phyloP scores from a whole-genome alignment of 2,113 vertebrate species.

The Rhipidura dahli region DNA sequence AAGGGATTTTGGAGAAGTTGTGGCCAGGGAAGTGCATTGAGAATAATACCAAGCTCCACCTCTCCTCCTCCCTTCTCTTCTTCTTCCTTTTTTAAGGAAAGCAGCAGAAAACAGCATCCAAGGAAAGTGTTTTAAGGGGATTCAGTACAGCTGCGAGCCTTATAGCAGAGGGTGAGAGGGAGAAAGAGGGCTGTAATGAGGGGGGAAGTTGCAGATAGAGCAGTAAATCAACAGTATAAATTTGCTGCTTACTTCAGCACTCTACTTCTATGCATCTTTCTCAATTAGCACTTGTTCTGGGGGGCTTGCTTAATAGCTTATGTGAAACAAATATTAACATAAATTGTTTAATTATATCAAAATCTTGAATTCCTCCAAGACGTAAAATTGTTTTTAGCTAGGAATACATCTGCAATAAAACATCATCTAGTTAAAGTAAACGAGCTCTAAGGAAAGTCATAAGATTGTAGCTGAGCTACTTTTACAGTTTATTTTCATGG shows the following conservation, averaged over 20 bases:
- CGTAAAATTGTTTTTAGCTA: slow-evolving; percentile 67
- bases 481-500: slow-evolving; percentile 81
- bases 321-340: slow-evolving; percentile 79
- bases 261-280: slow-evolving; percentile 60
- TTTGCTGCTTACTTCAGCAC: slow-evolving; percentile 54
- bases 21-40: not conserved
- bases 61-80: not conserved
- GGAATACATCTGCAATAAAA: slow-evolving; percentile 60
- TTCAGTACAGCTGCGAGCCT: slow-evolving; percentile 49
- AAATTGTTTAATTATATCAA: slow-evolving; percentile 75
- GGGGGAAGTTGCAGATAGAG: slow-evolving; percentile 35
- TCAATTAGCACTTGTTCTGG: slow-evolving; percentile 69
- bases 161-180: not conserved
- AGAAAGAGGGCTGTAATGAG: not conserved
- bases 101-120: slow-evolving; percentile 7
- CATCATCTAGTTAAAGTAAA: slow-evolving; percentile 70
- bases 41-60: not conserved
- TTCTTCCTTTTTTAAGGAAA: slow-evolving; percentile 19
- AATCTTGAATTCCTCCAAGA: slow-evolving; percentile 73
- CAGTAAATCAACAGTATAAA: slow-evolving; percentile 46
- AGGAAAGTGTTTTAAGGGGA: slow-evolving; percentile 48
- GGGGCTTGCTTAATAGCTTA: slow-evolving; percentile 69
- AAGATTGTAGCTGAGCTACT: slow-evolving; percentile 72
- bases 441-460: slow-evolving; percentile 66
- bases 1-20: slow-evolving; percentile 41